phyloP scores from a whole-genome alignment of 53 echinoderm and acorn worm species.

The Holothuria leucospilota region DNA sequence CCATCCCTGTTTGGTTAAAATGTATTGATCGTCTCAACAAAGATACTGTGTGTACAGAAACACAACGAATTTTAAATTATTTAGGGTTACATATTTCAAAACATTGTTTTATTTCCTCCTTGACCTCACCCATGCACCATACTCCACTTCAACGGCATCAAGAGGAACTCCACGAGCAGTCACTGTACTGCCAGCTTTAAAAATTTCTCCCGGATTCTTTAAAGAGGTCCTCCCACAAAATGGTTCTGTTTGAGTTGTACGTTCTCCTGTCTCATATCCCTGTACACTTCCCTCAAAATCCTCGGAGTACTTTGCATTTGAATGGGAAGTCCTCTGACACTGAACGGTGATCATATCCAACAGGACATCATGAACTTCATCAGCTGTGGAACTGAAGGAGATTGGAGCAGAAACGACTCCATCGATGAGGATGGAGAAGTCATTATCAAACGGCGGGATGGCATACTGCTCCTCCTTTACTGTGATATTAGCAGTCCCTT shows the following conservation, averaged over 20 bases:
- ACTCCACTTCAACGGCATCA: conserved; percentile 22
- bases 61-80: too few species aligned
- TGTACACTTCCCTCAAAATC: conserved; percentile 67
- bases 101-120: too few species aligned
- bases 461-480: conserved; percentile 45
- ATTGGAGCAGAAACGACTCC: conserved; percentile 59
- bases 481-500: conserved; percentile 25
- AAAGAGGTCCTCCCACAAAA: conserved; percentile 88
- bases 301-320: conserved; percentile 48
- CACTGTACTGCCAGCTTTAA: conserved; percentile 24
- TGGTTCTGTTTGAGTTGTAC: conserved; percentile 71
- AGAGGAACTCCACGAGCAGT: not conserved
- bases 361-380: conserved; percentile 79
- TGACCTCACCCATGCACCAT: not conserved
- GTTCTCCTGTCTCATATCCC: conserved; percentile 61
- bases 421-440: conserved; percentile 69
- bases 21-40: too few species aligned
- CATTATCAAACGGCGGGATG: conserved; percentile 15
- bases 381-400: conserved; percentile 69
- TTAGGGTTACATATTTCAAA: too few species aligned
- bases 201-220: conserved; percentile 67
- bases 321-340: conserved; percentile 55
- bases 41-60: too few species aligned
- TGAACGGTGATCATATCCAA: conserved; percentile 84
- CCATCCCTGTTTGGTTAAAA: too few species aligned